phyloP scores from a whole-genome alignment of 2,113 vertebrate genomes.

The Copsychus sechellarum region DNA sequence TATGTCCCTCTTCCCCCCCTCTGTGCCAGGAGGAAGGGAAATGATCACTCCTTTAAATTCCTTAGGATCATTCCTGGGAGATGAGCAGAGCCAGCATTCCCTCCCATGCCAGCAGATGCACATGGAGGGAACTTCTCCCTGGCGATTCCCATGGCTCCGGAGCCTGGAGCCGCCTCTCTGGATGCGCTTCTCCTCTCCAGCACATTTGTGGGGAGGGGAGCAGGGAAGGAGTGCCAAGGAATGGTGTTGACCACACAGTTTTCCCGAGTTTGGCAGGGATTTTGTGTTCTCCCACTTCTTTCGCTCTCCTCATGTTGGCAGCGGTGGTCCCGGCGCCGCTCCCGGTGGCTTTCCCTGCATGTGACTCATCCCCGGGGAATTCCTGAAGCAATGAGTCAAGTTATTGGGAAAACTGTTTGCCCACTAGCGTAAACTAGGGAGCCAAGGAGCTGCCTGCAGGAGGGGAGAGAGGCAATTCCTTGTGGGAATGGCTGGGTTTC shows the following conservation, averaged over 20 bases:
- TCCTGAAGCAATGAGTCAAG: slow-evolving; percentile 64
- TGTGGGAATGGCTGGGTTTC: neutral
- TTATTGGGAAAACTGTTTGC: slow-evolving; percentile 63
- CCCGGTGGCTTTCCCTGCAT: slow-evolving; percentile 38
- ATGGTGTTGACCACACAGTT: neutral
- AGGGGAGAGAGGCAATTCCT: neutral
- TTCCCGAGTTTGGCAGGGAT: neutral
- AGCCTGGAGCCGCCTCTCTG: neutral
- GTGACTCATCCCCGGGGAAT: slow-evolving; percentile 62
- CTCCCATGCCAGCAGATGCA: neutral
- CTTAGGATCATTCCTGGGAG: neutral
- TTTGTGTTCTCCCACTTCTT: slow-evolving; percentile 48
- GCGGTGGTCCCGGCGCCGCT: slow-evolving; percentile 25
- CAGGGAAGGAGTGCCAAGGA: slow-evolving; percentile 3
- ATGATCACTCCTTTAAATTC: neutral
- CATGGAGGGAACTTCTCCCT: fast-evolving
- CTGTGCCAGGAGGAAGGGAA: neutral
- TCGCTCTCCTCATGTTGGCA: slow-evolving; percentile 13
- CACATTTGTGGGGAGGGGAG: neutral
- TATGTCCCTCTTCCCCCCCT: neutral
- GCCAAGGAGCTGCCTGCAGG: neutral
- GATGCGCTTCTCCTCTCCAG: neutral
- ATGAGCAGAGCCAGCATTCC: neutral
- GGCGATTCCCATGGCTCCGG: fast-evolving
- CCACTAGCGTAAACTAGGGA: neutral